Evolutionary conservation across 2,113 vertebrate species (phyloP).

Genomic region (Rallus limicola): DNA sequence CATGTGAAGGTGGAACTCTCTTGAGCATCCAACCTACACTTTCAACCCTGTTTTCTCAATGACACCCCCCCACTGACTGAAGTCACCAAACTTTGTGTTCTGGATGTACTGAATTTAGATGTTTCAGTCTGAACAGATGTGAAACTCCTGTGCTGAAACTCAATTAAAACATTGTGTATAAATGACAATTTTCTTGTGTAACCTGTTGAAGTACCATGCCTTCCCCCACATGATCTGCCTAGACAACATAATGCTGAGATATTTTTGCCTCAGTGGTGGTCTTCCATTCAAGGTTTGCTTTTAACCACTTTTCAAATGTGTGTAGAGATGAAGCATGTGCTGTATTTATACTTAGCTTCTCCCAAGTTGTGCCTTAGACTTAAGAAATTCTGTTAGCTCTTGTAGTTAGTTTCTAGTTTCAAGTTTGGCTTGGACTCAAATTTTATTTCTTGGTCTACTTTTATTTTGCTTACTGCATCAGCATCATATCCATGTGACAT

Average conservation of each 20-base stretch:
- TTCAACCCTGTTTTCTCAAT: not conserved
- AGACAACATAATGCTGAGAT: not conserved
- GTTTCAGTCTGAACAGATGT: not conserved
- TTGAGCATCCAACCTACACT: not conserved
- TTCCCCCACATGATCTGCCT: not conserved
- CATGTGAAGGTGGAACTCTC: not conserved
- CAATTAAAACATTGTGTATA: not conserved
- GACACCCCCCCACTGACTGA: not conserved
- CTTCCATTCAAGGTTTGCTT: not conserved
- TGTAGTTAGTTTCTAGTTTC: not conserved
- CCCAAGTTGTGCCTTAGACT: not conserved
- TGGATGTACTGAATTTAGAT: not conserved
- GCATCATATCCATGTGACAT: accelerated
- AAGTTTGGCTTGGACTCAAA: not conserved
- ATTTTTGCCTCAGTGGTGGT: not conserved
- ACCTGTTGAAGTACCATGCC: not conserved
- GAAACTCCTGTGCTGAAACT: not conserved
- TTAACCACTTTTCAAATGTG: accelerated
- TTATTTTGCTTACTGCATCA: not conserved
- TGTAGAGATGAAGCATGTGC: not conserved
- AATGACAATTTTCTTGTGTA: not conserved
- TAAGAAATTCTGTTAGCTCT: not conserved
- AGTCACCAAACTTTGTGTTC: not conserved
- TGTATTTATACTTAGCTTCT: not conserved
- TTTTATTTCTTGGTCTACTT: not conserved